These are phyloP conservation scores for Pollenia labialis DNA, from an alignment of 2,888 invertebrate species.

Conservation along the genomic window DNA sequence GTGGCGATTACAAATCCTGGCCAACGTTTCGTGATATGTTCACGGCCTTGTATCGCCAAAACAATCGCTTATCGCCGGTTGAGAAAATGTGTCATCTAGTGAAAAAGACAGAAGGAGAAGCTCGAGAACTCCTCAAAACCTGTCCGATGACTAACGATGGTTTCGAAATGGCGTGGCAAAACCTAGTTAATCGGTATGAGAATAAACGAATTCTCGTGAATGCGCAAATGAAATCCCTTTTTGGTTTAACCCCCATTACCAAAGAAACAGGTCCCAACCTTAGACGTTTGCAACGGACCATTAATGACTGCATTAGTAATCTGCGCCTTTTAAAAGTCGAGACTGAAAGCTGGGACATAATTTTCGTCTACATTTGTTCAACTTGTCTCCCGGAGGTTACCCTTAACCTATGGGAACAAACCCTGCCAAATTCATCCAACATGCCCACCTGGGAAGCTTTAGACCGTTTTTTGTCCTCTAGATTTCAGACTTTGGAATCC, in stretches of 20 bases:
- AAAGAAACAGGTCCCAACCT: constrained; percentile 14
- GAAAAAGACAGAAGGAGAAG: constrained; percentile 30
- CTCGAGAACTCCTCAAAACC: not conserved
- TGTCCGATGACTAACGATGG: constrained; percentile 9
- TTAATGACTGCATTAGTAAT: constrained; percentile 20
- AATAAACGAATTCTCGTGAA: constrained; percentile 34
- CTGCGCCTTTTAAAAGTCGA: not conserved
- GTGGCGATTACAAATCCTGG: constrained; percentile 20
- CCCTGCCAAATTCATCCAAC: not conserved
- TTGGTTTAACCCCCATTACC: constrained; percentile 8
- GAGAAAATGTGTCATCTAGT: constrained; percentile 27
- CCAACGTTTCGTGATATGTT: constrained; percentile 39
- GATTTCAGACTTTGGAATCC: not conserved
- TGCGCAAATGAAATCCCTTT: constrained; percentile 28
- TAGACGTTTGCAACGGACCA: not conserved
- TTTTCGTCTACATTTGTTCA: constrained; percentile 31
- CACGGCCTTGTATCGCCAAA: not conserved
- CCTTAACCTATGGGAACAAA: not conserved
- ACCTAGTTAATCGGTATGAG: constrained; percentile 20
- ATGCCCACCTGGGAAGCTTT: no score
- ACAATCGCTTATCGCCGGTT: not conserved
- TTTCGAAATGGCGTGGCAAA: constrained; percentile 25
- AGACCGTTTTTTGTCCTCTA: no score
- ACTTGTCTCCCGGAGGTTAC: constrained; percentile 24
- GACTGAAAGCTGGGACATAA: constrained; percentile 16